Conservation (phyloP, 2,797 vertebrate species). For the Enteromius trimaculatus region DNA sequence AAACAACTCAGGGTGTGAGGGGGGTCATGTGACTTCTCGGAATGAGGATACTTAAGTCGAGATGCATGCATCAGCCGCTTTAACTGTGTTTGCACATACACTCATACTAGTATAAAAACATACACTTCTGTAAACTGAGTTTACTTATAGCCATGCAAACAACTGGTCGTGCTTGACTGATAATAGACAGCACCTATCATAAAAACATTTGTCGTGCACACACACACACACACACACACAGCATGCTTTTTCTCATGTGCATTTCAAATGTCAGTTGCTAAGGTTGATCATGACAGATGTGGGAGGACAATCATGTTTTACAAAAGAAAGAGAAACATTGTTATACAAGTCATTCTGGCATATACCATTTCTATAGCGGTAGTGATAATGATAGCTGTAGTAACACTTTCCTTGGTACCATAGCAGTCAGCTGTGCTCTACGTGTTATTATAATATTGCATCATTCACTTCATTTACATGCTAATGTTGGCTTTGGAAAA, state of each 20-base stretch:
- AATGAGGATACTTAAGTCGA: slow-evolving; percentile 73
- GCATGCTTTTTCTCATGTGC: slow-evolving; percentile 18
- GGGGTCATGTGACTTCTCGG: slow-evolving; percentile 82
- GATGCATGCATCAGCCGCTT: slow-evolving; percentile 49
- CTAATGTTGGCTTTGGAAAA: not conserved
- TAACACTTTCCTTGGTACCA: slow-evolving; percentile 26
- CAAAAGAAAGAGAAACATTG: not conserved
- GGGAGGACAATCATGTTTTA: slow-evolving; percentile 11
- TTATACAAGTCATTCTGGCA: slow-evolving; percentile 4
- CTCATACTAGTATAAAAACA: slow-evolving; percentile 41
- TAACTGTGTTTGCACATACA: slow-evolving; percentile 32
- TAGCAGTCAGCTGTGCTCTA: slow-evolving; percentile 5
- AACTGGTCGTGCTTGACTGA: slow-evolving; percentile 13
- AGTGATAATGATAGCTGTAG: slow-evolving; percentile 25
- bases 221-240: slow-evolving; percentile 5
- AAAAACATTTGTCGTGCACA: slow-evolving; percentile 54
- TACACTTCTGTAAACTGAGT: slow-evolving; percentile 15
- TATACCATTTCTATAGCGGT: not conserved
- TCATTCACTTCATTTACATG: not conserved
- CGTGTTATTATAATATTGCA: not conserved
- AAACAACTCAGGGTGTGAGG: slow-evolving; percentile 71
- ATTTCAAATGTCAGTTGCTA: slow-evolving; percentile 37
- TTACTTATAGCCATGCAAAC: slow-evolving; percentile 26
- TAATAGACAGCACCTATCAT: slow-evolving; percentile 33
- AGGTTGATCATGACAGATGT: slow-evolving; percentile 1